A percentile compares a stretch with the other conserved stretches of the same genome.
These are phyloP conservation scores for Callospermophilus lateralis DNA, from an alignment of 2,113 vertebrate genomes.

Conservation along the genomic window DNA sequence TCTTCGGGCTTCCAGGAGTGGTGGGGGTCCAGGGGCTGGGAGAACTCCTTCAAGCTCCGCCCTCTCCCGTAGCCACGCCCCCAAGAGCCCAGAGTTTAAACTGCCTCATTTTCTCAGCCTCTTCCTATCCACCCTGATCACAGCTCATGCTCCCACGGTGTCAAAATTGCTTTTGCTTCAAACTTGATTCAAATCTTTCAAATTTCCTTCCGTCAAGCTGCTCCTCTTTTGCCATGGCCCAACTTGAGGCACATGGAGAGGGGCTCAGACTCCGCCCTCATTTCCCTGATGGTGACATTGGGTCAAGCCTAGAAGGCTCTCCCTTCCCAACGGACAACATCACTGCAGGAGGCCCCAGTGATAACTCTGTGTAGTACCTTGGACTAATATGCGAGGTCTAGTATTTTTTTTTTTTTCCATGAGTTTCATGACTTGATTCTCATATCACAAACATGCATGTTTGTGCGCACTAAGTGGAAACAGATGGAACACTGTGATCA, in stretches of 20 bases:
- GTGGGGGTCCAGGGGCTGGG: fast-evolving
- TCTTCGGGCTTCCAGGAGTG: no score
- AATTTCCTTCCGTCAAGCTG: neutral
- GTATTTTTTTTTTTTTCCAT: neutral
- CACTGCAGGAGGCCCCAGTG: neutral
- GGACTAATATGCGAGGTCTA: neutral
- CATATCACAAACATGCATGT: neutral
- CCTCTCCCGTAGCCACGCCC: neutral
- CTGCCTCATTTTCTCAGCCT: neutral
- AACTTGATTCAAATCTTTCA: neutral
- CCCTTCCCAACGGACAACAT: neutral
- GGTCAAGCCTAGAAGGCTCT: neutral
- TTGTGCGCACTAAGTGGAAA: neutral
- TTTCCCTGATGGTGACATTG: neutral
- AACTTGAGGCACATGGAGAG: neutral
- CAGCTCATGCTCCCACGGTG: neutral
- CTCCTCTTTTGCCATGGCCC: fast-evolving
- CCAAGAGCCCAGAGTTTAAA: neutral
- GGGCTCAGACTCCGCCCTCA: fast-evolving
- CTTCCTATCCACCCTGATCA: fast-evolving
- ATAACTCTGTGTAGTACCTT: neutral
- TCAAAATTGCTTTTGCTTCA: conserved; percentile 12
- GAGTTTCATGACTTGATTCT: neutral
- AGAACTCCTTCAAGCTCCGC: neutral
- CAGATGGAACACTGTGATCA: fast-evolving